These are phyloP conservation scores for Ptilorrhoa leucosticta DNA, from an alignment of 2,113 vertebrate genomes.

Conservation along the genomic window DNA sequence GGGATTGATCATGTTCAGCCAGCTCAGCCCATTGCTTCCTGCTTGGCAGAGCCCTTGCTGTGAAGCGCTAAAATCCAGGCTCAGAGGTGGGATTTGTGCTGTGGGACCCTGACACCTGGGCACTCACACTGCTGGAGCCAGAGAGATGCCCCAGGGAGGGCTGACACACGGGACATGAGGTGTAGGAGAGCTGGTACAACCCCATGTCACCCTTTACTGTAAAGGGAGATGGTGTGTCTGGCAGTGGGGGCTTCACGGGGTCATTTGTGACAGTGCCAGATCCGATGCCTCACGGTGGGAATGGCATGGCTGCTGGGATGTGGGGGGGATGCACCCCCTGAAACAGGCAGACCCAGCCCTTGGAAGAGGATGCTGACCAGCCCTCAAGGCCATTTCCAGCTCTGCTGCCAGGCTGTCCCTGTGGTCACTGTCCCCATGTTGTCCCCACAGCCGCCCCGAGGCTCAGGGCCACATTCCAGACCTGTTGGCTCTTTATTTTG, in stretches of 20 bases:
- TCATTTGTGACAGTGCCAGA: not conserved
- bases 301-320: accelerated
- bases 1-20: not conserved
- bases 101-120: not conserved
- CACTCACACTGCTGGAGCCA: accelerated
- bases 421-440: accelerated
- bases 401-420: not conserved
- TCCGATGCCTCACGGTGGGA: accelerated
- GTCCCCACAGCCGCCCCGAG: not conserved
- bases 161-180: accelerated
- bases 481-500: not conserved
- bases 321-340: not conserved
- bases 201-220: not conserved
- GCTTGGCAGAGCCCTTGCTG: not conserved
- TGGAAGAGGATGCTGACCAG: no score
- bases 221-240: accelerated
- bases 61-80: not conserved
- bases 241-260: not conserved
- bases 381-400: not conserved
- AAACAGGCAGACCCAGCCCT: not conserved
- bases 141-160: not conserved
- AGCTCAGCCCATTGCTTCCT: constrained; percentile 30
- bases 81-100: not conserved
- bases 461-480: accelerated
- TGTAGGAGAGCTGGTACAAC: accelerated